These are phyloP conservation scores for Sitophilus oryzae DNA, from an alignment of 1,140 invertebrate species.

Conservation along the genomic window DNA sequence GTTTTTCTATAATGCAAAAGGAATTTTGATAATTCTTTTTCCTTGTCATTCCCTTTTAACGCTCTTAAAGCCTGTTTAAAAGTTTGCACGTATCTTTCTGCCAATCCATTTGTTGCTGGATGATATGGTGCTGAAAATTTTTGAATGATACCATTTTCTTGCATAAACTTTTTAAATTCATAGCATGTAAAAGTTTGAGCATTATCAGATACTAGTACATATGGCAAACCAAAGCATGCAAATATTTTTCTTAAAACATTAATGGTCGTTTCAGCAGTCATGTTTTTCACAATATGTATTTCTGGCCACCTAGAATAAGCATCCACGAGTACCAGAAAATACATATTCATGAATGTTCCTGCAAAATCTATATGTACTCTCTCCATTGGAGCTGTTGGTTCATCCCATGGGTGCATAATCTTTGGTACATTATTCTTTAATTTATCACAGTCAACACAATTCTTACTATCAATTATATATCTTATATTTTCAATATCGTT, in stretches of 20 bases:
- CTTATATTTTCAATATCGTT: slow-evolving; percentile 45
- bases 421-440: slow-evolving; percentile 30
- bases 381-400: slow-evolving; percentile 40
- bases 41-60: background rate
- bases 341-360: slow-evolving; percentile 32
- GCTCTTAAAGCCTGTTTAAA: slow-evolving; percentile 5
- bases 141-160: slow-evolving; percentile 7
- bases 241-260: slow-evolving; percentile 16
- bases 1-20: slow-evolving; percentile 20
- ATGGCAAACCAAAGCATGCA: slow-evolving; percentile 20
- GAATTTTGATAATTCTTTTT: slow-evolving; percentile 12
- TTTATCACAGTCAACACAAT: slow-evolving; percentile 29
- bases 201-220: slow-evolving; percentile 20
- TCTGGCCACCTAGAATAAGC: slow-evolving; percentile 38
- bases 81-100: slow-evolving; percentile 12
- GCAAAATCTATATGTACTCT: slow-evolving; percentile 40
- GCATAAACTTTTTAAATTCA: slow-evolving; percentile 23
- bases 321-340: slow-evolving; percentile 32
- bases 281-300: slow-evolving; percentile 25
- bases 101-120: slow-evolving; percentile 10
- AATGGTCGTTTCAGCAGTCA: slow-evolving; percentile 23
- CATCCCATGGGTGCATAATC: slow-evolving; percentile 36
- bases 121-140: slow-evolving; percentile 7
- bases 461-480: slow-evolving; percentile 12
- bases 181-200: slow-evolving; percentile 20